Base-by-base conservation (phyloP, 2,113 vertebrate species). In the Zapus hudsonius region DNA sequence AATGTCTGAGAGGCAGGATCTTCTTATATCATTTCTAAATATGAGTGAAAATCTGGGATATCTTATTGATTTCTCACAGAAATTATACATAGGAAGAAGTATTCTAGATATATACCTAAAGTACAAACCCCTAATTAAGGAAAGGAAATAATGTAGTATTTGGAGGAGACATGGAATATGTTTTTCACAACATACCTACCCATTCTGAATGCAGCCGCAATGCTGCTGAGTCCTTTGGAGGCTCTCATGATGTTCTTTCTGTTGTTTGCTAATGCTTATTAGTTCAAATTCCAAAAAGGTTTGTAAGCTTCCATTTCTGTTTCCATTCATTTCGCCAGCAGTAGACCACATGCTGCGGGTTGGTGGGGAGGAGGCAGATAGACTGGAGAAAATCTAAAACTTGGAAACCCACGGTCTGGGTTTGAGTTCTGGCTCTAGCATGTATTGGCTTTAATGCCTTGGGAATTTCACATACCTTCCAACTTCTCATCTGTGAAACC, bases 281-380 rank as follows among this genome's bases (percentile, higher is more conserved):
- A 23, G 57, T 87, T 74, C 36, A 38, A 69, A 90, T 90, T 94
- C 76, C 73, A 70, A 79, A 92, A 81, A 82, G 42, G 22, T 40
- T 72, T 61, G 42, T 42, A 69, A 84, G 33, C 33, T 78, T 82
- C 47, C 61, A 20, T 31, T n/a, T 25, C 57, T 67, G 36, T 57
- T 40, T 20, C 10, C 79, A 63, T 69, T 59, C 25, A 8, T 87
- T 78, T 94, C 1, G 0, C 89, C 73, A 55, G 33, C 57, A 66
- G 5, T 5, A 17, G 5, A 74, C 38, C 20, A 7, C 47, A 15
- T 1, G 25, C 25, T 15, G 22, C 36, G 19, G 29, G 52, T 52
- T 52, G 6, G 16, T 52, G 59, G n/a, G 63, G 38, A 15, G 66
- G 9, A 11, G 38, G 25, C 67, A 87, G 55, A 33, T 20, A 36